Evolutionary conservation across 2,888 invertebrate species (phyloP), one percentile per base, ranked within the genome.

Genomic region (Spodoptera picta): DNA sequence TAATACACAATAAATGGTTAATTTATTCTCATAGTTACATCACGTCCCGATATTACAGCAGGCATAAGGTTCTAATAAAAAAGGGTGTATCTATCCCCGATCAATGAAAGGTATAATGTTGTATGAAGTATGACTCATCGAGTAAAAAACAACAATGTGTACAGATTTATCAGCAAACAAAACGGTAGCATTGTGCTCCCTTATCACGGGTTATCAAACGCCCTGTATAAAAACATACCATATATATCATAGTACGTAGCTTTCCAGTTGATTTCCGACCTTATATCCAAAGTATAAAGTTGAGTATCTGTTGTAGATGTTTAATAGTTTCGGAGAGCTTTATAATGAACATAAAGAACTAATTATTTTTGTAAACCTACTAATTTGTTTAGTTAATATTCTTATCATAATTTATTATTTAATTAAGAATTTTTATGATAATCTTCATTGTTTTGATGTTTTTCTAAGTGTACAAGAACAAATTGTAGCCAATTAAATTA

Each of bases 131-230:
- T 59, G 49, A 60, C 14, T 59, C 50, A 62, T 54, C 10, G 12
- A 55, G 10, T 69, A 59, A 58, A 54, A 12, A 50, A 63, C 44
- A 60, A 72, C 76, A 71, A 71, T 58, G 55, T 73, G 6, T 55
- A n/a, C 43, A 56, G 55, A 74, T 75, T 72, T 69, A 72, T 72
- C 71, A 60, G 14, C 6, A 56, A 48, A 60, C 56, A 9, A 47
- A 56, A 72, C 65, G 47, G 54, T 7, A 53, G 59, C 66, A 57
- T 71, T 77, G 69, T 64, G 58, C 65, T 46, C 24, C 23, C 66
- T 73, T 79, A 78, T 76, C 79, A 19, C 24, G 69, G 79, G 73
- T 77, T 79, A 77, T 77, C 79, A 64, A 23, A 44, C 23, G 31
- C 58, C 48, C 36, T 48, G 54, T 46, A 46, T 36, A 49, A 14